Base-by-base conservation (phyloP, 1,140 invertebrate species). In the Formica exsecta region DNA sequence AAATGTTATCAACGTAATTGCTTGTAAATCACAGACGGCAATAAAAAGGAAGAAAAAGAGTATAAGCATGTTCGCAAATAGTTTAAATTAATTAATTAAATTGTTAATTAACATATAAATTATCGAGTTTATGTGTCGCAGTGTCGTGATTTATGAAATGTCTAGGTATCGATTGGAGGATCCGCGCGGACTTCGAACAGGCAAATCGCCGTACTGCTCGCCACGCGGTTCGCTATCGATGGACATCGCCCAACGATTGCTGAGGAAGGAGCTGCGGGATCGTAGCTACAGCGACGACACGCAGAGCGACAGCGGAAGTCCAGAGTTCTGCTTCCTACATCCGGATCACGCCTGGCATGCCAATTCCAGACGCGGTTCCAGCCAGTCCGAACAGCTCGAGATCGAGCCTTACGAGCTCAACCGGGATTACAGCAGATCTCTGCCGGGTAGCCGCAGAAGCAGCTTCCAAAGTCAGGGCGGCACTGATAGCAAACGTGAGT, bases 401-500 rank as follows among this genome's bases (percentile, higher is more conserved):
- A 97, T 98, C 36, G 98, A 98, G 92, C 97, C 97, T 0, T 98
- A 98, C 92, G 97, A 98, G 94, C 96, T 98, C 22, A 97, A 96
- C 73, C 97, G 98, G 93, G 97, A 98, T 94, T 98, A 98, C 93
- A 98, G 97, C 22, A 96, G 97, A 89, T 98, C 98, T 19, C 94
- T 98, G 89, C 98, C 98, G 1, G 98, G 98, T 8, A 98, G 97
- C 29, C 96, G 98, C 86, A 96, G 98, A 61, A 98, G 97, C 25
- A 98, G 97, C 44, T 98, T 98, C 92, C 97, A 98, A 91, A 95
- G 94, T 64, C 95, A 95, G 65, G 88, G 88, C 29, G 94, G 93
- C 22, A 93, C 92, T 3, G 94, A 95, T 51, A 94, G 94, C 38
- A 95, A 95, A 93, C 93, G 95, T 95, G 89, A 92, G 92, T 92